Base-by-base conservation (phyloP, 1,140 invertebrate genomes). In the Pseudomyrmex concolor region DNA sequence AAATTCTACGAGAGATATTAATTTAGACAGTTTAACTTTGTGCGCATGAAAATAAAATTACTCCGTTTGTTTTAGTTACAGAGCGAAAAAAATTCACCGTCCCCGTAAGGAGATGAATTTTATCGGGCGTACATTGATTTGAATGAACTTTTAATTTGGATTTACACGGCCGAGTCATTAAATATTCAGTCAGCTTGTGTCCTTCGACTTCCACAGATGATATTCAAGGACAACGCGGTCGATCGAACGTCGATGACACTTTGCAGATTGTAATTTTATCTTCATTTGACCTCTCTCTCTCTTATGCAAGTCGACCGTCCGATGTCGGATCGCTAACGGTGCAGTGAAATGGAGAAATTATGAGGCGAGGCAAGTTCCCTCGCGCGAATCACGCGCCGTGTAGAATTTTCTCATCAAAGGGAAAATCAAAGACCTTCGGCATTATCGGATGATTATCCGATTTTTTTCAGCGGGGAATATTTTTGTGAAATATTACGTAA, bases 231-330 rank as follows among this genome's bases (percentile, higher is more conserved):
- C 86, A 85, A 4, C 72, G 72, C 2, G 60, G 43, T 34, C 87
- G 87, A 89, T 89, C 87, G 87, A 89, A 89, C 87, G 73, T 68
- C 86, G 87, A 88, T 85, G 86, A 89, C 87, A 89, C 87, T 88
- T 88, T 85, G 76, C 86, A 88, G 77, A 84, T 85, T 85, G 86
- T 89, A 89, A 89, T 89, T 88, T 85, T 89, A 89, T 89, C 86
- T 87, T 88, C 86, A 78, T 88, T 64, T 83, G 86, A 89, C 86
- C 87, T 87, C 34, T 34, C 34, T 34, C 34, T 34, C 34, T 34
- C 87, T 88, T 89, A 85, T 85, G 86, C 86, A 72, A 87, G 72
- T 72, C 87, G 84, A 85, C 83, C 87, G 73, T 73, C 55, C 74
- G 86, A 76, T 74, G 73, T 77, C 73, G 76, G 86, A 82, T 88